Percentiles rank a stretch among this genome's conserved stretches.
These are phyloP conservation scores for Parnassius orleans DNA, from an alignment of 2,888 invertebrate species.

Conservation along the genomic window DNA sequence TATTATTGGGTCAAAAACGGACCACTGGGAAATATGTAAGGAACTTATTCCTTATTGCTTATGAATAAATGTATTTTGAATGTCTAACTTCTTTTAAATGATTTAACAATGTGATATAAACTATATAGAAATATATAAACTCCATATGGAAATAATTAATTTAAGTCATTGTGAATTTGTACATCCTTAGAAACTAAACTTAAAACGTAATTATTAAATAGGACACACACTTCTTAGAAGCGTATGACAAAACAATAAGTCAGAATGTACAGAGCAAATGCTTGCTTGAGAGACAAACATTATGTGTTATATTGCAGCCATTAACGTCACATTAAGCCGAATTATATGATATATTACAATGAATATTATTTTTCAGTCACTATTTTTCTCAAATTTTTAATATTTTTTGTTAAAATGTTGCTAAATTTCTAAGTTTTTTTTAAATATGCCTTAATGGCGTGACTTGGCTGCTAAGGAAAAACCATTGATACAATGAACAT, in stretches of 20 bases:
- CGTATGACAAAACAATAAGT: slow-evolving; percentile 35
- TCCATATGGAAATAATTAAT: slow-evolving; percentile 27
- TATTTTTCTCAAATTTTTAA: not conserved
- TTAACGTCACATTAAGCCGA: not conserved
- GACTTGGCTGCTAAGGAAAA: not conserved
- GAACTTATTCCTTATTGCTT: not conserved
- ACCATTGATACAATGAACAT: slow-evolving; percentile 39
- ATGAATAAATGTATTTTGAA: not conserved
- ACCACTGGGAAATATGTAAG: not conserved
- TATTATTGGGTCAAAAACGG: too few species aligned
- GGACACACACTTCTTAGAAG: slow-evolving; percentile 66
- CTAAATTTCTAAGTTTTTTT: too few species aligned
- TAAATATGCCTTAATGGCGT: not conserved
- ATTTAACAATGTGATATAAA: slow-evolving; percentile 32
- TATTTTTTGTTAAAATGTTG: not conserved
- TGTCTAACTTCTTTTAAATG: not conserved
- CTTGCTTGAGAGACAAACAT: slow-evolving; percentile 9
- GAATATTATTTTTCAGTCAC: slow-evolving; percentile 14
- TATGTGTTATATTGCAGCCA: slow-evolving; percentile 1
- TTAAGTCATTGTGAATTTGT: slow-evolving; percentile 45
- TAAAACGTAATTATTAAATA: slow-evolving; percentile 45
- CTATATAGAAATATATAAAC: slow-evolving; percentile 25
- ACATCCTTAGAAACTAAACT: slow-evolving; percentile 44
- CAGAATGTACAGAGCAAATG: slow-evolving; percentile 34
- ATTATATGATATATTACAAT: slow-evolving; percentile 17